Conservation (phyloP, 23 tunicate species). For the Styela plicata region DNA sequence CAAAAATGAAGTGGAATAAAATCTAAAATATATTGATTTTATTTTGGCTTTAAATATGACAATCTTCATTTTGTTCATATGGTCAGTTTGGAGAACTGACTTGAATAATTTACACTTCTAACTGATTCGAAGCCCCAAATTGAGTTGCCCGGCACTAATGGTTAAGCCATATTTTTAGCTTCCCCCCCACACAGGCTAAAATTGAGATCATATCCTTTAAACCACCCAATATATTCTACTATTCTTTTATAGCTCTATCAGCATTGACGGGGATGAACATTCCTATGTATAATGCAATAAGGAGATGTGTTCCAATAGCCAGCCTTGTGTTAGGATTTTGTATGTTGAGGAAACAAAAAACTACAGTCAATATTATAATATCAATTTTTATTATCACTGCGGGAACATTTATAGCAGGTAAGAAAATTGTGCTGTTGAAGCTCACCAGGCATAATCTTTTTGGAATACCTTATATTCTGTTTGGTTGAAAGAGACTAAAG, state of each 20-base stretch:
- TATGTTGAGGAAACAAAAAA: constrained; percentile 42
- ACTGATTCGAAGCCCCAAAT: neutral
- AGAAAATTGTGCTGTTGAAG: too few species aligned
- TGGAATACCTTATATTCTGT: too few species aligned
- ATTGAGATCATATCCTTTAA: neutral
- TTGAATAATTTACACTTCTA: too few species aligned
- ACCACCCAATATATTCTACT: too few species aligned
- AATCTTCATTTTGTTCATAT: too few species aligned
- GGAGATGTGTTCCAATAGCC: constrained; percentile 87
- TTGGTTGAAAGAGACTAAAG: too few species aligned
- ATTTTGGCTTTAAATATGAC: too few species aligned
- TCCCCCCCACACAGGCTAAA: too few species aligned
- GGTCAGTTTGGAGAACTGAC: too few species aligned
- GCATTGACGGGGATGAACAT: constrained; percentile 93
- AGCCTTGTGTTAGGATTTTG: constrained; percentile 56
- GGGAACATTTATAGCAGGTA: constrained; percentile 81
- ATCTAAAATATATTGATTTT: too few species aligned
- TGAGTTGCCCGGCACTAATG: neutral
- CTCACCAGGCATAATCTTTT: too few species aligned
- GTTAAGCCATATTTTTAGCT: neutral
- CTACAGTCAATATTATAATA: constrained; percentile 27
- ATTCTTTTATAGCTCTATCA: constrained; percentile 60
- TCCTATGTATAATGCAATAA: constrained; percentile 91
- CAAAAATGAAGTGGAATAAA: too few species aligned
- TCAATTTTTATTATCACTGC: constrained; percentile 61